These are phyloP conservation scores for Empidonax alnorum DNA, from an alignment of 2,113 vertebrate genomes.

Conservation along the genomic window DNA sequence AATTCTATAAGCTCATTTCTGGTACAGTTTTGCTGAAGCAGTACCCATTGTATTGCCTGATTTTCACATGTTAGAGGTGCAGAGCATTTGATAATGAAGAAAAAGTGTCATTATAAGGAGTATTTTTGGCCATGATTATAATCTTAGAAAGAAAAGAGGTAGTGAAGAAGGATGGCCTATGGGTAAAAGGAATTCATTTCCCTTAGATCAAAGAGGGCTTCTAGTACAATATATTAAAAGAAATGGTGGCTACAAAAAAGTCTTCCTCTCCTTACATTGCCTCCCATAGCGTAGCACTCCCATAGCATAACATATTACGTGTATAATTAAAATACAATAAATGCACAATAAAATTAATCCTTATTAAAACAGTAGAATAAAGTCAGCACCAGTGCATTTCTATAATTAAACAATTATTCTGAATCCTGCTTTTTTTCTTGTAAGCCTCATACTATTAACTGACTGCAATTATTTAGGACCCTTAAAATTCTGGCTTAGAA, in stretches of 20 bases:
- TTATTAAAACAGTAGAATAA: slow-evolving; percentile 23
- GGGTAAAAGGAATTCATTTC: slow-evolving; percentile 26
- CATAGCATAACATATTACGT: neutral
- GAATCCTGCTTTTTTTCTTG: neutral
- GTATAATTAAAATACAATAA: slow-evolving; percentile 51
- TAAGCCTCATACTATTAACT: neutral
- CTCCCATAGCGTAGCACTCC: neutral
- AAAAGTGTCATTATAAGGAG: slow-evolving; percentile 8
- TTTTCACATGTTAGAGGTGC: slow-evolving; percentile 55
- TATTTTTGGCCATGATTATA: slow-evolving; percentile 18
- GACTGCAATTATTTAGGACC: slow-evolving; percentile 28
- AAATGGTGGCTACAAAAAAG: slow-evolving; percentile 14
- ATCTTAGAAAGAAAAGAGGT: slow-evolving; percentile 10
- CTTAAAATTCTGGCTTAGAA: slow-evolving; percentile 41
- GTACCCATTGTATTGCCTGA: neutral
- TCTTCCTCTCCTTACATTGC: slow-evolving; percentile 14
- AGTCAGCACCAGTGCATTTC: slow-evolving; percentile 3
- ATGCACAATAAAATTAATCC: slow-evolving; percentile 25
- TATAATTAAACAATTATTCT: slow-evolving; percentile 62
- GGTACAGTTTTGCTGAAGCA: rapidly evolving
- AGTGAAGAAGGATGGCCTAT: slow-evolving; percentile 61
- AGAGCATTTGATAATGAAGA: slow-evolving; percentile 20
- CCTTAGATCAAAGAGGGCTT: slow-evolving; percentile 5
- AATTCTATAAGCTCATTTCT: slow-evolving; percentile 17
- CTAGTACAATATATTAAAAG: slow-evolving; percentile 20